Percentiles rank a stretch among this genome's conserved stretches.
These are phyloP conservation scores for Heliconius congener DNA, from an alignment of 1,140 invertebrate genomes.

Conservation along the genomic window DNA sequence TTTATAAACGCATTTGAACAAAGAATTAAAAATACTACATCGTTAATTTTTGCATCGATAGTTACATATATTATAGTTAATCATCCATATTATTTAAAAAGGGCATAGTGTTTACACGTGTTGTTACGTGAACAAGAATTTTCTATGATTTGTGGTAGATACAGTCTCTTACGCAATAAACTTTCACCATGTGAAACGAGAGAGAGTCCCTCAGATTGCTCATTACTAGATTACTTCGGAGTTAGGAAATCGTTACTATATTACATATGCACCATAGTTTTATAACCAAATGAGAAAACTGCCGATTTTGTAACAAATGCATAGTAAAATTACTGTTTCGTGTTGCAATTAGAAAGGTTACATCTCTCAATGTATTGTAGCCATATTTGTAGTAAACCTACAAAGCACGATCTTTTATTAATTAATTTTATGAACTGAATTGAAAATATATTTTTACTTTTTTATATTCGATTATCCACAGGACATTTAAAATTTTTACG, in stretches of 20 bases:
- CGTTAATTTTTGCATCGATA: neutral
- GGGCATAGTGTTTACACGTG: neutral
- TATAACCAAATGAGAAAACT: conserved; percentile 15
- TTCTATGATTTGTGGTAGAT: conserved; percentile 53
- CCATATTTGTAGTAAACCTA: neutral
- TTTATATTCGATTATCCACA: no score
- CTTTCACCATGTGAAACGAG: conserved; percentile 66
- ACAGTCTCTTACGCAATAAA: conserved; percentile 59
- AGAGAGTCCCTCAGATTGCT: conserved; percentile 67
- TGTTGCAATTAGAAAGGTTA: conserved; percentile 11
- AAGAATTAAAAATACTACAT: neutral
- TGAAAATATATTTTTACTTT: no score
- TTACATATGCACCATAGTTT: conserved; percentile 30
- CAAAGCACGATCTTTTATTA: neutral
- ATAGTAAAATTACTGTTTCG: neutral
- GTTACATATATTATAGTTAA: neutral
- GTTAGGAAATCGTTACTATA: conserved; percentile 35
- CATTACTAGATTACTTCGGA: conserved; percentile 62
- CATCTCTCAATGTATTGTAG: conserved; percentile 2
- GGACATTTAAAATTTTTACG: no score
- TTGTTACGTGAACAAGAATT: neutral
- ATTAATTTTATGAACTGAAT: neutral
- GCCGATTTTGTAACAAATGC: conserved; percentile 2
- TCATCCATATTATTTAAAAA: neutral
- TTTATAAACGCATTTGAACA: neutral